Percentiles rank a stretch among this genome's conserved stretches.
Conservation (phyloP, 1,140 invertebrate genomes). For the Diachasmimorpha longicaudata region DNA sequence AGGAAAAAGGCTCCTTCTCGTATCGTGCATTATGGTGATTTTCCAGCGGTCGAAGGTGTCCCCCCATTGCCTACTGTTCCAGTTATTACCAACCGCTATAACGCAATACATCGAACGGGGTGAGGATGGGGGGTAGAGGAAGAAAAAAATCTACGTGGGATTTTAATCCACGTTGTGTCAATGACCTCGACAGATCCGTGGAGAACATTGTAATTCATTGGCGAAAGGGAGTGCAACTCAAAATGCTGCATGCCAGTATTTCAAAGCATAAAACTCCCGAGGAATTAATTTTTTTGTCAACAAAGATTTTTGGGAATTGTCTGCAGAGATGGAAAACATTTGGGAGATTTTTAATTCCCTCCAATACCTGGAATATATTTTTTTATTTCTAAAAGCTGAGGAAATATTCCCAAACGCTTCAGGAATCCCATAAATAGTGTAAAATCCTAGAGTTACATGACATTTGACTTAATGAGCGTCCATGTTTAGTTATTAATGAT, state of each 20-base stretch:
- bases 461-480: too few relatives aligned
- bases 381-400: too few relatives aligned
- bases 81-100: slow-evolving; percentile 6
- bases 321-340: too few relatives aligned
- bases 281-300: too few relatives aligned
- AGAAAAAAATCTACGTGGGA: slow-evolving; percentile 4
- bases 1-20: background rate
- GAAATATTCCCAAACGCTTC: too few relatives aligned
- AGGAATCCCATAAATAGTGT: too few relatives aligned
- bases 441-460: too few relatives aligned
- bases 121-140: background rate
- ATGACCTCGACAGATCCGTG: slow-evolving; percentile 12
- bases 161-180: slow-evolving; percentile 17
- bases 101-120: background rate
- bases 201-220: background rate
- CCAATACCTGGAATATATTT: too few relatives aligned
- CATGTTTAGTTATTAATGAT: too few relatives aligned
- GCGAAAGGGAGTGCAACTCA: slow-evolving; percentile 1
- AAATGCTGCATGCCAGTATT: background rate
- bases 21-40: slow-evolving; percentile 2
- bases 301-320: too few relatives aligned
- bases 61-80: background rate
- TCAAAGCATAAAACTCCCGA: background rate
- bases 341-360: too few relatives aligned
- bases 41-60: slow-evolving; percentile 16